Evolutionary conservation across 2,113 vertebrate species (phyloP), one percentile per base, ranked within the genome.

Genomic region (Atrichornis clamosus): DNA sequence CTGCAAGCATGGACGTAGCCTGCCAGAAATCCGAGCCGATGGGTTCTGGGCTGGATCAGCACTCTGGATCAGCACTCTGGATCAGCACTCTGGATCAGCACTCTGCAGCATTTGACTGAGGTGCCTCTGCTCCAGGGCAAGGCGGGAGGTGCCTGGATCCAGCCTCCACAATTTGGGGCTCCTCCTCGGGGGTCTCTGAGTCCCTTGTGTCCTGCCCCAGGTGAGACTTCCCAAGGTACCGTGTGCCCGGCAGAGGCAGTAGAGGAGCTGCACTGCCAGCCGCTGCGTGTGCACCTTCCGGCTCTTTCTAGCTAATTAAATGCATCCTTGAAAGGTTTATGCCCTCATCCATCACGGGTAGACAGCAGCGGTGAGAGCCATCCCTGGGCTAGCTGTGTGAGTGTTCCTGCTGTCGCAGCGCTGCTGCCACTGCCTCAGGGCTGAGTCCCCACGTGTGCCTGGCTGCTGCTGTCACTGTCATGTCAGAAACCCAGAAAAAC

Each of bases 1-100:
- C 56, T 35, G 53, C 0, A 17, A n/a, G 69, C 2, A 4, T 0
- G 2, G 44, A 20, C 11, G 0, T 7, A 3, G 27, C 62, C 74
- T 68, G 91, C 91, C 91, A 79, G 82, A 20, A 74, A 35, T 6
- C 28, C 0, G 2, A 69, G 74, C 1, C 5, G 32, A 15, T 0
- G 21, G 22, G 15, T 28, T 70, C 19, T 27, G 73, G 69, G 68
- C 35, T 62, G 44, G 74, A 33, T 62, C 56, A 39, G 44, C 16
- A 4, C 44, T 32, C 53, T 55, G 60, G 82, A 12, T 83, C 55
- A 37, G 59, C 24, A 1, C 59, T 75, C 35, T 49, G n/a, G 74
- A 33, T 62, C 56, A 39, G 44, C 16, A 4, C 44, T 32, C 53
- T 55, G 46, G 50, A 11, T 32, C 72, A 14, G 72, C 3, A 1